Evolutionary conservation across 35 echinoderm and acorn worm genomes (phyloP).

Genomic region (Amphiura filiformis): DNA sequence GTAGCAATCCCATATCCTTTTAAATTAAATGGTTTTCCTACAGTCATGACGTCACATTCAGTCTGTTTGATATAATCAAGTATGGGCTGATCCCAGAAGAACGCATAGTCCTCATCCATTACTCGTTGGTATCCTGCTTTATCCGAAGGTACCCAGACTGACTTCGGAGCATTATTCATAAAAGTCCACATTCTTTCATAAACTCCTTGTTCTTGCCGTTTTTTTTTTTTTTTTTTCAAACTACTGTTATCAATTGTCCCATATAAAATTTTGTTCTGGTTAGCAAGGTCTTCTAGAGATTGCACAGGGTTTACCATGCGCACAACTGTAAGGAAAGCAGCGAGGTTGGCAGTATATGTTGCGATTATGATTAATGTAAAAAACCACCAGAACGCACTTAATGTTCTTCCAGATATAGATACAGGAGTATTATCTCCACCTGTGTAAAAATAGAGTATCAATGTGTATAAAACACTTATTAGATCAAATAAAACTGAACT

Average conservation of each 20-base stretch:
- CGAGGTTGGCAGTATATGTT: conserved; percentile 94
- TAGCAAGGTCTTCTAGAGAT: conserved; percentile 90
- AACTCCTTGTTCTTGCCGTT: conserved; percentile 63
- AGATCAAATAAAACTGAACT: no score
- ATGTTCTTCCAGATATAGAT: conserved; percentile 85
- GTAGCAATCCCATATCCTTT: conserved; percentile 98
- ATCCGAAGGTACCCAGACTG: conserved; percentile 71
- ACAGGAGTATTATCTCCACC: conserved; percentile 92
- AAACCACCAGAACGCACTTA: conserved; percentile 99
- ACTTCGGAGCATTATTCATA: conserved; percentile 44
- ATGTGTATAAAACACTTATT: neutral
- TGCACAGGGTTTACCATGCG: conserved; percentile 95
- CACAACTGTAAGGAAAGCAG: conserved; percentile 94
- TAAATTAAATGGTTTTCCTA: conserved; percentile 94
- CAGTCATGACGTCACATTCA: conserved; percentile 98
- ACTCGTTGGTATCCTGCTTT: conserved; percentile 73
- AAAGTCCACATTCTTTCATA: conserved; percentile 84
- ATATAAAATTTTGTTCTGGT: conserved; percentile 71
- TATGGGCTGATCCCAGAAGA: conserved; percentile 98
- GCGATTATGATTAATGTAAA: conserved; percentile 95
- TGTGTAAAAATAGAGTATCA: no score
- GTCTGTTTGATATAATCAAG: conserved; percentile 97
- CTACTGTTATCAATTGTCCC: conserved; percentile 95
- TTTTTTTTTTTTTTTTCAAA: conserved; percentile 75
- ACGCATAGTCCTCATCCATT: conserved; percentile 75